Evolutionary conservation across 2,888 invertebrate genomes (phyloP).

Genomic region (Mythimna lalbum): DNA sequence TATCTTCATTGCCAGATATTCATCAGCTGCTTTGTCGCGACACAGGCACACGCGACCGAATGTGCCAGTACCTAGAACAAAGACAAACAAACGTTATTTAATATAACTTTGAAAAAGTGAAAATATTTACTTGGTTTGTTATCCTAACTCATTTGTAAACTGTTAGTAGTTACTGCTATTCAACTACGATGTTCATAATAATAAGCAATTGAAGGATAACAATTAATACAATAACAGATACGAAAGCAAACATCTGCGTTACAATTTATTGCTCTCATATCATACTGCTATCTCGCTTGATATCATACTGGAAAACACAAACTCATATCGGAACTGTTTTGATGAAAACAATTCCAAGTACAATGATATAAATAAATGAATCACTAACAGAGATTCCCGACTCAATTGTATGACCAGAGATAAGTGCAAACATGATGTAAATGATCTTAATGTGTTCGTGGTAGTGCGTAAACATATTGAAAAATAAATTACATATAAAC

Average conservation of each 20-base stretch:
- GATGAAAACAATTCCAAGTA: conserved; percentile 69
- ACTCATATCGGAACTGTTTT: conserved; percentile 35
- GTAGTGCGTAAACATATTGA: conserved; percentile 67
- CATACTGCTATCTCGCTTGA: no score
- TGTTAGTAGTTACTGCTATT: conserved; percentile 10
- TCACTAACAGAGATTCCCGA: conserved; percentile 67
- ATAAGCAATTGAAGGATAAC: conserved; percentile 6
- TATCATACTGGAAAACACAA: conserved; percentile 25
- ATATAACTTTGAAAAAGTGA: neutral
- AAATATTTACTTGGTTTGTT: conserved; percentile 6
- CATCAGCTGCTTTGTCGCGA: conserved; percentile 94
- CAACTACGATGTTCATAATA: conserved; percentile 1
- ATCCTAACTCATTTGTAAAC: conserved; percentile 14
- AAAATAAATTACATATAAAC: conserved; percentile 68
- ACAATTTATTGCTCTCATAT: conserved; percentile 17
- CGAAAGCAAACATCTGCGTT: conserved; percentile 8
- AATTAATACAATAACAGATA: conserved; percentile 10
- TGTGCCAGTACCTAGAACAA: conserved; percentile 96
- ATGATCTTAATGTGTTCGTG: conserved; percentile 56
- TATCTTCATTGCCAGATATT: conserved; percentile 98
- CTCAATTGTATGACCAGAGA: conserved; percentile 49
- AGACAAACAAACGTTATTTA: conserved; percentile 15
- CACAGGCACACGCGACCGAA: conserved; percentile 98
- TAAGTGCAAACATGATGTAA: conserved; percentile 55
- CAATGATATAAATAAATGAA: conserved; percentile 62